A percentile compares a stretch with the other conserved stretches of the same genome.
Evolutionary conservation across 2,113 vertebrate genomes (phyloP).

Genomic region (Triplophysa tibetana): DNA sequence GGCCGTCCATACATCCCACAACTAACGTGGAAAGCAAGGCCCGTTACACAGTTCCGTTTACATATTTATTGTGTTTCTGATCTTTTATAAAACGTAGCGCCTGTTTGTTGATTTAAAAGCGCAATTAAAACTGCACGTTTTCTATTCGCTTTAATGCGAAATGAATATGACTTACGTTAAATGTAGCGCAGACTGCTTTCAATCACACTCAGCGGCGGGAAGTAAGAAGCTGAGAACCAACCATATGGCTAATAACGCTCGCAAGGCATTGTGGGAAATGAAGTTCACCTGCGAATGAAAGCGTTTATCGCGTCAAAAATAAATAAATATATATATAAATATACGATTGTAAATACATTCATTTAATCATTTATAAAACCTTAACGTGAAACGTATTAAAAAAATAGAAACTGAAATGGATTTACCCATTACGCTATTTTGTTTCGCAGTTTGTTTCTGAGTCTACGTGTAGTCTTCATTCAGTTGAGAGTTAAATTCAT

Average conservation of each 20-base stretch:
- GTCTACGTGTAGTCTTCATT: no score
- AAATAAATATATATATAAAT: no score
- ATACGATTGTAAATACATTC: no score
- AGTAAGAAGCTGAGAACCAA: conserved; percentile 21
- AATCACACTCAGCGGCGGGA: conserved; percentile 29
- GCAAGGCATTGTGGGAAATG: conserved; percentile 34
- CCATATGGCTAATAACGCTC: conserved; percentile 12
- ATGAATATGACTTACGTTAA: conserved; percentile 45
- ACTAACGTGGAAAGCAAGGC: conserved; percentile 4
- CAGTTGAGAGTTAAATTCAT: no score
- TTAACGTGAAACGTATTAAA: no score
- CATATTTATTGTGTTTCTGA: neutral
- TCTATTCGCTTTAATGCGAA: neutral
- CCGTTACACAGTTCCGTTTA: neutral
- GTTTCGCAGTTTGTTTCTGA: no score
- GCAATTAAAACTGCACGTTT: neutral
- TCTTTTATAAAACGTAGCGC: neutral
- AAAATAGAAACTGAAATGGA: no score
- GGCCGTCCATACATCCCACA: conserved; percentile 7
- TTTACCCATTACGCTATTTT: no score
- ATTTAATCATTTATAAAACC: no score
- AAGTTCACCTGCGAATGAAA: neutral
- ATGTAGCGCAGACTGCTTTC: conserved; percentile 12
- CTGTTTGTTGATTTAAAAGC: neutral
- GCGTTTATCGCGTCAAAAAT: no score